Evolutionary conservation across 2,888 invertebrate genomes (phyloP), one percentile per base, ranked within the genome.

Genomic region (Leucophenga maculata): DNA sequence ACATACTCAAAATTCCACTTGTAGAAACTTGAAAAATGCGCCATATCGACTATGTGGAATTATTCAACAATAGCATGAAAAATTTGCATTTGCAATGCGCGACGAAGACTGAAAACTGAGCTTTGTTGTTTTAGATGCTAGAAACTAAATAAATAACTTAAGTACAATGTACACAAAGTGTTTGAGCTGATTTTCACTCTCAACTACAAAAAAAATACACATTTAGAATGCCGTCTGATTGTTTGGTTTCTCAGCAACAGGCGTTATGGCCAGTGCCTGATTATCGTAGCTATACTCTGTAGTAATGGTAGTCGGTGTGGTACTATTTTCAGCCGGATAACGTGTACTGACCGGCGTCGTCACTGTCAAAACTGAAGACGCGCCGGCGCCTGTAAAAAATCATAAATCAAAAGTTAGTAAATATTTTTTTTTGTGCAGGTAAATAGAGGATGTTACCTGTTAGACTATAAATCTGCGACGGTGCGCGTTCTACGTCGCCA

Each of bases 281-380:
- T 95, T 95, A 80, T 94, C 94, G 83, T 94, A 94, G 0, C 94
- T 93, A 79, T 93, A 94, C 78, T 94, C 94, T 52, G 93, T 88
- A 6, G 81, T 74, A 3, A 80, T 77, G 9, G 86, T 85, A 0
- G 94, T 93, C 1, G 93, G 92, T 1, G 94, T 93, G 0, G 92
- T 92, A 68, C 86, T 87, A 75, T 94, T 94, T 85, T 95, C 94
- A 18, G 94, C 93, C 0, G 94, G 94, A 78, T 94, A 91, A 70
- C 94, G 90, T 71, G 92, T 91, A 75, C 93, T 93, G 0, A 94
- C 89, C 0, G 93, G 92, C 6, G 94, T 94, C 77, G 93, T 93
- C 60, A 93, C 90, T 0, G 94, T 94, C 8, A 92, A 90, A 0
- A 92, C 92, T 0, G 91, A 91, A 1, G 91, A 91, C 6, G 91